Evolutionary conservation across 64 coral and sea anemone species (phyloP), one percentile per base, ranked within the genome.

Genomic region (Montipora cactus): DNA sequence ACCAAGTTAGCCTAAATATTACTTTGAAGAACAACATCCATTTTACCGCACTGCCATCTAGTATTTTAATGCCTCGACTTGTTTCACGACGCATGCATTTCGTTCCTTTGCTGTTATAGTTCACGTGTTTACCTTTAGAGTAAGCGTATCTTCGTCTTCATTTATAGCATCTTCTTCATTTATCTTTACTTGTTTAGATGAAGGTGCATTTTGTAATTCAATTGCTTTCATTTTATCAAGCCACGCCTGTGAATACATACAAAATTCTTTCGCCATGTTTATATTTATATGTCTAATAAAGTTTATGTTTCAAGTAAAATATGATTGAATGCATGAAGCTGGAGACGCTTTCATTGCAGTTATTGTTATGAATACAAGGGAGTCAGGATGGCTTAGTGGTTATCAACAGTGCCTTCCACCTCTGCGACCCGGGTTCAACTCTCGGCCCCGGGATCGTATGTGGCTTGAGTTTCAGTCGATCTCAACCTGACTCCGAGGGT

Each of bases 191-290:
- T 71, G 59, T 19, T 86, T 69, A 72, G 82, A 8, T 21, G 45
- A 44, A 0, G 47, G 62, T 86, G 19, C 47, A 23, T 86, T 71
- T 71, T 86, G 64, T 37, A 69, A 64, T 46, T 67, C 82, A 86
- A 71, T 50, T 25, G 68, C 68, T 71, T 71, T 70, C 82, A 86
- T 86, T 85, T 49, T 86, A 86, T 47, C 62, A 64, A 86, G 5
- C 82, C 82, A 69, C 15, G 62, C 82, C 82, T 86, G 82, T 13
- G 8, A 44, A 86, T 86, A 69, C 8, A 86, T 67, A 71, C 16
- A 49, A 19, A 20, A 1, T 15, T 68, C 9, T 86, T 21, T 59
- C 8, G 68, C 7, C 44, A 47, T 50, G 9, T 72, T 50, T 25
- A 16, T 64, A 64, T 64, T 64, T 64, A 64, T 14, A 64, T 12